Conservation (phyloP, 2,113 vertebrate species). For the Stercorarius parasiticus region DNA sequence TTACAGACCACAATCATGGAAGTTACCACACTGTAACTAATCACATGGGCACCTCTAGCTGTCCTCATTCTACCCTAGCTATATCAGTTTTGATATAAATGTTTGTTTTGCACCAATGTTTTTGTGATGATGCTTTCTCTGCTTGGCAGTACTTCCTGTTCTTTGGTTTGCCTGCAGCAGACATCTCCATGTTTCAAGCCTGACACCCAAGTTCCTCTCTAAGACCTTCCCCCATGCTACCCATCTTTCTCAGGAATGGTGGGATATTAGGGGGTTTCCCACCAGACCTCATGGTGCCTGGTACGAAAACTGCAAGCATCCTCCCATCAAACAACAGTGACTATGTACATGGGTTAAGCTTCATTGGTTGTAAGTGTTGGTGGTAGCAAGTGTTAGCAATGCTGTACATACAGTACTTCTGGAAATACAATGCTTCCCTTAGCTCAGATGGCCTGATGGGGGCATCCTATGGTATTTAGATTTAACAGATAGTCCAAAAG, state of each 20-base stretch:
- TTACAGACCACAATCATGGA: not conserved
- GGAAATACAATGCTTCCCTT: not conserved
- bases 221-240: rapidly evolving
- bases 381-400: not conserved
- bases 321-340: rapidly evolving
- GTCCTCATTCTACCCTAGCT: not conserved
- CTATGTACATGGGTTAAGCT: not conserved
- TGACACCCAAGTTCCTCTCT: not conserved
- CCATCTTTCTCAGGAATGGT: not conserved
- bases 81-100: not conserved
- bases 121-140: not conserved
- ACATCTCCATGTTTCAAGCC: not conserved
- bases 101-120: not conserved
- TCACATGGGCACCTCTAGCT: rapidly evolving
- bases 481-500: not conserved
- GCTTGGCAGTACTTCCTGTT: not conserved
- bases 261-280: not conserved
- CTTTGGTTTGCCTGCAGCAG: not conserved
- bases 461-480: not conserved
- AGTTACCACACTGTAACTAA: not conserved
- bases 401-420: not conserved
- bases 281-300: not conserved
- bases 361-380: not conserved
- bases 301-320: not conserved
- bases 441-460: not conserved